Base-by-base conservation (phyloP, 2,888 invertebrate genomes). In the Watsonalla cultraria region DNA sequence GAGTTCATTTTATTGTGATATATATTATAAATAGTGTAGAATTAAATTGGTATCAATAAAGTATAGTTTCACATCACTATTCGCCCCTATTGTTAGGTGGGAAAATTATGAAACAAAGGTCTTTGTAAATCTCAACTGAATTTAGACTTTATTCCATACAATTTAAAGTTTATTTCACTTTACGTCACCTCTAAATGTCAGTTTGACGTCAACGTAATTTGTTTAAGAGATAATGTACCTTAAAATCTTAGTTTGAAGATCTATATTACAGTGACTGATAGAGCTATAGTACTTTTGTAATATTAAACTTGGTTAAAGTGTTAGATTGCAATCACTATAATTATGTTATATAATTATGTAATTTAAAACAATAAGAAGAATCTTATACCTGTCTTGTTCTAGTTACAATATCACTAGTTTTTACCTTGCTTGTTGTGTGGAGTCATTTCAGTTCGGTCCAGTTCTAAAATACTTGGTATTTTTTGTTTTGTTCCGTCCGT, bases 81-180 rank as follows among this genome's bases (percentile, higher is more conserved):
- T 9, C 9, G 46, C 53, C 46, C 49, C 53, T 49, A 53, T 53
- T 53, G 53, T 53, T 14, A n/a, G 45, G 24, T 53, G 53, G 47
- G 51, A 54, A 51, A 14, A 48, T 51, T 48, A 45, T 47, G 51
- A 51, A 51, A 54, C 50, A 34, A 35, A 24, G 14, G 39, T 37
- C 9, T 5, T 42, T 11, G 42, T 2, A 11, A 1, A 9, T 37
- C 1, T 5, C 37, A 37, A 42, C 0, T 0, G 5, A 42, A 42
- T 42, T 42, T 42, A 42, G 11, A 5, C 42, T 42, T 42, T 42
- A 42, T 7, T 11, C 8, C 9, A 11, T 42, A 11, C 11, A 11
- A 0, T 42, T 8, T 11, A 42, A 42, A 42, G 42, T 5, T 11
- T 42, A 42, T 8, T 42, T 42, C 2, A 42, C 42, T 8, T 2